Evolutionary conservation across 2,888 invertebrate species (phyloP).

Genomic region (Pyrrhosoma nymphula): DNA sequence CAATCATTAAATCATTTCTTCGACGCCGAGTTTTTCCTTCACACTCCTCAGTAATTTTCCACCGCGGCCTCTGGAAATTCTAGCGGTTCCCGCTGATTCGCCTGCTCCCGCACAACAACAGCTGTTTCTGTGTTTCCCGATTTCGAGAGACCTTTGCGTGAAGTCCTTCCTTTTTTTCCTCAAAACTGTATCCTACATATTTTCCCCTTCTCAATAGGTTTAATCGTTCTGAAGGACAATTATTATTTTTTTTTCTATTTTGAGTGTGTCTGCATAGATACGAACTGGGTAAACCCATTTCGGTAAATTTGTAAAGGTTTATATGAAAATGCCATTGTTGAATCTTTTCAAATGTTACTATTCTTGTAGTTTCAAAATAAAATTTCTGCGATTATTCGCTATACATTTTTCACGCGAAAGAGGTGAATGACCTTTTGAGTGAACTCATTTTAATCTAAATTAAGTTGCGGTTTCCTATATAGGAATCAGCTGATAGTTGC

Average conservation of each 20-base stretch:
- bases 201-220: background rate
- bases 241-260: background rate
- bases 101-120: background rate
- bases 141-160: background rate
- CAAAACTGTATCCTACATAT: background rate
- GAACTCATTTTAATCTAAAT: too few species aligned
- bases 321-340: background rate
- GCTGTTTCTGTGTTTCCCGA: background rate
- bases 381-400: background rate
- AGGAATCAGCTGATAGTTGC: too few species aligned
- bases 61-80: conserved; percentile 26
- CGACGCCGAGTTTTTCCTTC: background rate
- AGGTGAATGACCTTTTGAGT: background rate
- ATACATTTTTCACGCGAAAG: background rate
- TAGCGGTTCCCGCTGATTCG: background rate
- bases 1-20: background rate
- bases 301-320: too few species aligned
- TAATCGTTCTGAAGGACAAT: background rate
- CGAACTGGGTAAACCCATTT: background rate
- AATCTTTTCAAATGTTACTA: background rate
- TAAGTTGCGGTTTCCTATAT: too few species aligned
- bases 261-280: background rate
- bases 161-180: background rate
- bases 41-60: conserved; percentile 56
- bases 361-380: background rate